A percentile compares a stretch with the other conserved stretches of the same genome.
Conservation (phyloP, 2,797 vertebrate genomes). For the Adelosebastes latens region DNA sequence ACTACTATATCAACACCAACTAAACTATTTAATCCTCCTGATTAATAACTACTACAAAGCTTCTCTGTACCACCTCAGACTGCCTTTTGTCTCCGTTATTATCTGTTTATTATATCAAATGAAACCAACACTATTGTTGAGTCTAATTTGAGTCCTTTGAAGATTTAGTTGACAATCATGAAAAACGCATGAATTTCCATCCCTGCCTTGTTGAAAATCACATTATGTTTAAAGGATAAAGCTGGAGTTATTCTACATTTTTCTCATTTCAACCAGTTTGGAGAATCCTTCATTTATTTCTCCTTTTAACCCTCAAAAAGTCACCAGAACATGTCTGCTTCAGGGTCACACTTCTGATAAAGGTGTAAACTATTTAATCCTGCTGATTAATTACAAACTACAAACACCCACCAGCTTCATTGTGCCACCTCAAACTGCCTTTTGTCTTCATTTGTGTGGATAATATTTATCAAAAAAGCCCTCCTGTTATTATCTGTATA, state of each 20-base stretch:
- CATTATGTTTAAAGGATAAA: not conserved
- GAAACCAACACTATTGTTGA: not conserved
- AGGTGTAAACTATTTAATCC: rapidly evolving
- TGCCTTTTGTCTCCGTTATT: slow-evolving; percentile 29
- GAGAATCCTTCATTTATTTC: rapidly evolving
- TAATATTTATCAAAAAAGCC: not conserved
- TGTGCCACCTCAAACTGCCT: slow-evolving; percentile 5
- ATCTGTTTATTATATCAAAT: not conserved
- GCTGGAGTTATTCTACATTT: too few species aligned
- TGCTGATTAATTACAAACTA: not conserved
- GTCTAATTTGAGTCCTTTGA: not conserved
- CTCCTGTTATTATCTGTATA: not conserved
- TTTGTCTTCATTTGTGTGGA: slow-evolving; percentile 12
- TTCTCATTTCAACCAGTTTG: too few species aligned
- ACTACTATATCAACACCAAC: too few species aligned
- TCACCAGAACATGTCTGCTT: rapidly evolving
- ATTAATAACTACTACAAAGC: not conserved
- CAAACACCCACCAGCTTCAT: not conserved
- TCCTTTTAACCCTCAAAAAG: rapidly evolving
- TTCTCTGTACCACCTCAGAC: not conserved
- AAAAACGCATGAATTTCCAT: not conserved
- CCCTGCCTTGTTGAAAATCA: not conserved
- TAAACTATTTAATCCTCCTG: rapidly evolving
- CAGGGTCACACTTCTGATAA: rapidly evolving
- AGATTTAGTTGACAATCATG: too few species aligned